Evolutionary conservation across 2,797 vertebrate species (phyloP).

Genomic region (Lepidocolaptes lacrymiger): DNA sequence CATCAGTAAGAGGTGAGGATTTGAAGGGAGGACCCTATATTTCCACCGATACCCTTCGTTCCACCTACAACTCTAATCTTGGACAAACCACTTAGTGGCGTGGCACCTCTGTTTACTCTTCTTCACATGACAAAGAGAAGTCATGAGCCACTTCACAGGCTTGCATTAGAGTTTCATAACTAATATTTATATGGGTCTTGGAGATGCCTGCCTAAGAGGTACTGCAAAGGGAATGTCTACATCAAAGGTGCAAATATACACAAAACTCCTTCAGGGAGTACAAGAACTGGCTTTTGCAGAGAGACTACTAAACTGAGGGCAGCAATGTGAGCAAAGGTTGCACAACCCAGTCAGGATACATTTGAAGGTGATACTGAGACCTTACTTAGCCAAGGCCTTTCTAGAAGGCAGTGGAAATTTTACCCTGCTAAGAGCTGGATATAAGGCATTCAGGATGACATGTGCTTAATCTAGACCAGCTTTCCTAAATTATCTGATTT

Average conservation of each 20-base stretch:
- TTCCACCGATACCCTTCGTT: neutral
- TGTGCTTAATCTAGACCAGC: neutral
- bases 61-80: neutral
- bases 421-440: neutral
- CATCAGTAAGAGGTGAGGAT: neutral
- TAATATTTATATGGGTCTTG: neutral
- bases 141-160: neutral
- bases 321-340: neutral
- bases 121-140: neutral
- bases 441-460: neutral
- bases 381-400: neutral
- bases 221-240: neutral
- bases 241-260: neutral
- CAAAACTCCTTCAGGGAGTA: neutral
- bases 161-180: neutral
- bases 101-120: neutral
- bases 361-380: neutral
- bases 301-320: neutral
- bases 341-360: neutral
- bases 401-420: neutral
- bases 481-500: neutral
- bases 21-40: neutral
- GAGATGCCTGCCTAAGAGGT: neutral
- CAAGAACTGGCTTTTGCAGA: neutral
- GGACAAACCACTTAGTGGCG: neutral